phyloP scores from a whole-genome alignment of 2,888 invertebrate genomes.

The Pecten maximus region DNA sequence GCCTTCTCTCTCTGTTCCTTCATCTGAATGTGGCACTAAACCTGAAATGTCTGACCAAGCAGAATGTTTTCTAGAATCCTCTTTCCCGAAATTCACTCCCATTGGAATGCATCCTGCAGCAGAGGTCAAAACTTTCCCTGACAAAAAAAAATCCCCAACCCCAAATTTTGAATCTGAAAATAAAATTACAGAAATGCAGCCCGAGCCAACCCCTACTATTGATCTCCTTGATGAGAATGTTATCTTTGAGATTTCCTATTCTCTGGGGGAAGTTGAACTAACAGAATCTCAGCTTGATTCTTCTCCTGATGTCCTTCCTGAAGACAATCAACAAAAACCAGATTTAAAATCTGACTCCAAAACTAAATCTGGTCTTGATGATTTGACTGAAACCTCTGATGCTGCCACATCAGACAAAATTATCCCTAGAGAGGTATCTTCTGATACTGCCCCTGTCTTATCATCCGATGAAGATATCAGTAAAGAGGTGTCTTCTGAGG shows the following conservation, averaged over 20 bases:
- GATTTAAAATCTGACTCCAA: not conserved
- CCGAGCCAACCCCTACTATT: not conserved
- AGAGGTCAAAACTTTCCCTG: not conserved
- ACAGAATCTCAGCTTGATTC: not conserved
- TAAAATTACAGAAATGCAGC: not conserved
- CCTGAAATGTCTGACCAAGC: not conserved
- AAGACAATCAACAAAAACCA: not conserved
- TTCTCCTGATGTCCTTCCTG: not conserved
- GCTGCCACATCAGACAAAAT: not conserved
- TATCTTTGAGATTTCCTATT: not conserved
- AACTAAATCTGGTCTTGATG: not conserved
- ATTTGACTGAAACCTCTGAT: not conserved
- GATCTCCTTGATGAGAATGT: not conserved
- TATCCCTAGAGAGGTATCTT: not conserved
- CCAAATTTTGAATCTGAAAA: not conserved
- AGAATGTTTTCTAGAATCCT: not conserved
- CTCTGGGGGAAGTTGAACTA: not conserved
- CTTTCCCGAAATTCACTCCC: not conserved
- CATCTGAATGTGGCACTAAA: not conserved
- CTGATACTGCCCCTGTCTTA: not conserved
- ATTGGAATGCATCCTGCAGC: constrained; percentile 12
- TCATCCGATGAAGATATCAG: not conserved
- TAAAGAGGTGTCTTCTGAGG: not conserved
- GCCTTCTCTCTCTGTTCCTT: not conserved
- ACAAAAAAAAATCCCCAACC: not conserved